Evolutionary conservation across 2,888 invertebrate genomes (phyloP), one percentile per base, ranked within the genome.

Genomic region (Coleophora flavipennella): DNA sequence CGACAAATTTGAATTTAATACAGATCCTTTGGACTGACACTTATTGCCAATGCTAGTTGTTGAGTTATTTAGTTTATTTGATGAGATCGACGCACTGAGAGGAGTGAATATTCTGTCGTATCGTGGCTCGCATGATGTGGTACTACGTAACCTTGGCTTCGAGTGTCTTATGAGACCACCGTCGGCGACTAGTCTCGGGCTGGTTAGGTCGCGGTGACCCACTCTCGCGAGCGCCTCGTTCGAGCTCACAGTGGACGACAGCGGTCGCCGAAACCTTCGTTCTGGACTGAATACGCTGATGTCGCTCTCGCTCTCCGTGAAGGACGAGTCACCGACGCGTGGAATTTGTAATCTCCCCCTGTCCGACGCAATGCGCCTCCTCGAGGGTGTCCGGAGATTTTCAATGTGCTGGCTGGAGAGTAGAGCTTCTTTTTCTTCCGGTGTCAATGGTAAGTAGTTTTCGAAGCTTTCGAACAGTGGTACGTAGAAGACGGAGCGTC

Each of bases 401-500:
- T 70, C 65, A 46, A 67, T 47, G 36, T 62, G 59, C 51, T 67
- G 66, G 8, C 81, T 80, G 20, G 73, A 70, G 59, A 84, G 65
- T 32, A 84, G 33, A 49, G 85, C 84, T 50, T 83, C 80, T 45
- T 73, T 79, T 63, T 85, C 83, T 59, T 79, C 78, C 39, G 71
- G 62, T 20, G 83, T 76, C 40, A 88, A 78, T 20, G 87, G 88
- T 35, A 87, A 75, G 57, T 87, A 87, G 60, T 87, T 87, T 38
- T 81, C 84, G 51, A 86, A 87, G 54, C 87, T 88, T 49, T 88
- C 87, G 43, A 88, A 88, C 51, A 92, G 77, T 49, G 92, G 89
- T 49, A 92, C 91, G 74, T 92, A 92, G 73, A 92, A 92, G 49
- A 91, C 90, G 36, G 92, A 92, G 46, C 92, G 86, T 44, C 92